Percentiles rank a stretch among this genome's conserved stretches.
phyloP scores from a whole-genome alignment of 2,797 vertebrate genomes.

The Carduelis carduelis region DNA sequence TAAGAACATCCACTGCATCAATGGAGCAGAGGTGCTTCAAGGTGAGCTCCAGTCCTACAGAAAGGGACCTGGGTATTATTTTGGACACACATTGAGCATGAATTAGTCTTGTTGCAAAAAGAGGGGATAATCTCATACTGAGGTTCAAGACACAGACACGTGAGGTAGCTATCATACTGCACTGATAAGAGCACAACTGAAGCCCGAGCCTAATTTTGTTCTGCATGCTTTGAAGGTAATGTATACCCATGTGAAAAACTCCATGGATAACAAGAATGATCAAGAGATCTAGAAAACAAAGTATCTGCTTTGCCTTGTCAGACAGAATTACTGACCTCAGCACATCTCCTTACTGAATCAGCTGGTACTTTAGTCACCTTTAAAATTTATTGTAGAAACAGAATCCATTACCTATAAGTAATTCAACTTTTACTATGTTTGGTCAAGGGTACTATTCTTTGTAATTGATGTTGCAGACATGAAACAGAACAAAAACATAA shows the following conservation, averaged over 20 bases:
- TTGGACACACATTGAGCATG: background rate
- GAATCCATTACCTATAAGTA: constrained; percentile 7
- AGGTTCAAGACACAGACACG: accelerated
- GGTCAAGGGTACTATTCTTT: background rate
- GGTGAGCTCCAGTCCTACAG: background rate
- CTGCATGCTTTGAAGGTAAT: background rate
- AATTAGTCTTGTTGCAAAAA: background rate
- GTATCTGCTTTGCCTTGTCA: background rate
- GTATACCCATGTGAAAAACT: background rate
- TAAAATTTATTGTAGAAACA: constrained; percentile 27
- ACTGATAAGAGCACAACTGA: background rate
- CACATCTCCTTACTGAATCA: constrained; percentile 51
- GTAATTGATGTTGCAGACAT: constrained; percentile 6
- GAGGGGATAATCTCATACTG: background rate
- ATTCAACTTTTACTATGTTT: constrained; percentile 24
- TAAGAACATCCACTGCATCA: background rate
- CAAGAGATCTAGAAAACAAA: background rate
- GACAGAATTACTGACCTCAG: constrained; percentile 8
- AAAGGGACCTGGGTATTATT: background rate
- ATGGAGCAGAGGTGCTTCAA: background rate
- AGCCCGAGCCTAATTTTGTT: background rate
- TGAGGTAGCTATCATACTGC: background rate
- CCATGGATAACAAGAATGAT: background rate
- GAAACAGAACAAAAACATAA: constrained; percentile 25
- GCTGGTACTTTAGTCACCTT: constrained; percentile 12